A percentile compares a stretch with the other conserved stretches of the same genome.
Conservation (phyloP, 2,797 vertebrate species). For the Sebastolobus altivelis region DNA sequence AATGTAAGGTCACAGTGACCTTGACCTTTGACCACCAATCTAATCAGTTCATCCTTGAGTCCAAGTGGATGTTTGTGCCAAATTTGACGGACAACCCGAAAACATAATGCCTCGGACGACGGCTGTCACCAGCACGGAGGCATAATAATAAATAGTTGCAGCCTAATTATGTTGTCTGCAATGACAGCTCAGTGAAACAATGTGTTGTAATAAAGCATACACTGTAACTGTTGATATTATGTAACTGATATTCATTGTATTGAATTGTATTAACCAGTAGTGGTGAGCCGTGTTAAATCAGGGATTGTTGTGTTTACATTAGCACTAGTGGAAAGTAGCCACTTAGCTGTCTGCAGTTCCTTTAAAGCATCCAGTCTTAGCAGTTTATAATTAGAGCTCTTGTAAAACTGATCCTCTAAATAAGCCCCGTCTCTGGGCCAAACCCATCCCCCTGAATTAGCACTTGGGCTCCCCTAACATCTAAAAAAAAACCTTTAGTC, state of each 20-base stretch:
- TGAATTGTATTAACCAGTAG: not conserved
- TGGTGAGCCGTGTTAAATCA: not conserved
- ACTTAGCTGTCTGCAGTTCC: conserved; percentile 12
- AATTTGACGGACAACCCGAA: not conserved
- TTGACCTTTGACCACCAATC: too few species aligned
- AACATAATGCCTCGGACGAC: not conserved
- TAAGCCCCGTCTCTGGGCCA: conserved; percentile 46
- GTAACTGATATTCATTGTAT: not conserved
- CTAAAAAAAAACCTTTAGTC: conserved; percentile 16
- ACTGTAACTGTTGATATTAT: not conserved
- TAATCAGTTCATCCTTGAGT: too few species aligned
- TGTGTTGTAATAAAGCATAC: not conserved
- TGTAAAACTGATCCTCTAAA: conserved; percentile 53
- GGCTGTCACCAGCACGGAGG: not conserved
- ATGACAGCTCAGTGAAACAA: not conserved
- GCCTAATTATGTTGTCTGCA: not conserved
- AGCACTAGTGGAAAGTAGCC: conserved; percentile 3
- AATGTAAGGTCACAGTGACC: too few species aligned
- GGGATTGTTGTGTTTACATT: conserved; percentile 36
- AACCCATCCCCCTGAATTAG: conserved; percentile 50
- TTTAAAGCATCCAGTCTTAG: conserved; percentile 49
- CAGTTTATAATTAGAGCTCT: conserved; percentile 60
- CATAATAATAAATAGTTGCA: too few species aligned
- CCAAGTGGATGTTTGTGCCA: too few species aligned
- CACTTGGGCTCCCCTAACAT: conserved; percentile 5